A percentile compares a stretch with the other conserved stretches of the same genome.
Conservation (phyloP, 2,888 invertebrate genomes). For the Anthrax anthrax region DNA sequence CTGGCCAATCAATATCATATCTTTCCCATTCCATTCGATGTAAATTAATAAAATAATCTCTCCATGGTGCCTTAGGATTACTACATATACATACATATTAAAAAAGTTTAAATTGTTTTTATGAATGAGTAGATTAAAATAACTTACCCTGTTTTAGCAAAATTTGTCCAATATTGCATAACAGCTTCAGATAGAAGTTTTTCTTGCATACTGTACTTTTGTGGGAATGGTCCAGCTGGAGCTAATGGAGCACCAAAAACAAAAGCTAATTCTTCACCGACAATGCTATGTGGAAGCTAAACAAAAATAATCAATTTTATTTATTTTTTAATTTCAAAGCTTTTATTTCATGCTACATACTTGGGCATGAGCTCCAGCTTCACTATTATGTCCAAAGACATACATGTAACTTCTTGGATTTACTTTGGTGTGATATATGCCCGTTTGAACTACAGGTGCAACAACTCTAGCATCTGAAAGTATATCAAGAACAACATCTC, state of each 20-base stretch:
- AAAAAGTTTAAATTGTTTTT: background rate
- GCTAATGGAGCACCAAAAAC: slow-evolving; percentile 74
- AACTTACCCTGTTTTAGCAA: slow-evolving; percentile 75
- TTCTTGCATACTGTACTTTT: slow-evolving; percentile 62
- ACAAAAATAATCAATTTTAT: slow-evolving; percentile 1
- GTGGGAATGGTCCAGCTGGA: slow-evolving; percentile 53
- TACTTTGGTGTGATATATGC: slow-evolving; percentile 57
- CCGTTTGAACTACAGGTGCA: slow-evolving; percentile 65
- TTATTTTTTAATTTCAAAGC: background rate
- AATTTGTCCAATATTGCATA: slow-evolving; percentile 83
- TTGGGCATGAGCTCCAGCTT: slow-evolving; percentile 59
- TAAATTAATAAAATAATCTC: slow-evolving; percentile 46
- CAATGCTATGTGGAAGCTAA: slow-evolving; percentile 57
- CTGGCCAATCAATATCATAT: slow-evolving; percentile 70
- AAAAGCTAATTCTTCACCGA: slow-evolving; percentile 79
- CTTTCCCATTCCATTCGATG: slow-evolving; percentile 51
- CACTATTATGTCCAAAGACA: slow-evolving; percentile 73
- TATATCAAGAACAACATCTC: slow-evolving; percentile 72
- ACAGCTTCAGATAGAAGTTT: slow-evolving; percentile 68
- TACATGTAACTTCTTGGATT: slow-evolving; percentile 75
- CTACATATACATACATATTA: slow-evolving; percentile 33
- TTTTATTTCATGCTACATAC: slow-evolving; percentile 40
- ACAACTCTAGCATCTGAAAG: slow-evolving; percentile 79
- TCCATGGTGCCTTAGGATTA: slow-evolving; percentile 61
- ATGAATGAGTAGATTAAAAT: background rate